Evolutionary conservation across 1,140 invertebrate species (phyloP).

Genomic region (Neodiprion lecontei): DNA sequence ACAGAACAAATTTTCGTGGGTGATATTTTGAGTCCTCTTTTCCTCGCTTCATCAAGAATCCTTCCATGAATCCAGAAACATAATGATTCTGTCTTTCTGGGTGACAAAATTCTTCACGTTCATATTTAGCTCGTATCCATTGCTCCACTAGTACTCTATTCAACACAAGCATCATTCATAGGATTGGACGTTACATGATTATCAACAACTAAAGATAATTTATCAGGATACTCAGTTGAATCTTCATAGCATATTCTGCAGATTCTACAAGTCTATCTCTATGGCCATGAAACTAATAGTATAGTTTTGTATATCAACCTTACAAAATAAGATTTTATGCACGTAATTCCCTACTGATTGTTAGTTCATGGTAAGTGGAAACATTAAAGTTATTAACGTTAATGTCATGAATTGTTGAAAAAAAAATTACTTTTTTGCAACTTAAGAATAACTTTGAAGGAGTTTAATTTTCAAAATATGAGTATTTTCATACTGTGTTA

Average conservation of each 20-base stretch:
- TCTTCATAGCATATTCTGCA: not conserved
- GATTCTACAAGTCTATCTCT: not conserved
- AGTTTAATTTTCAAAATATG: no score
- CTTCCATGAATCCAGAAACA: conserved; percentile 80
- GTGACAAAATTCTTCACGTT: conserved; percentile 86
- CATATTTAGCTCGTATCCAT: conserved; percentile 91
- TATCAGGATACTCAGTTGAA: not conserved
- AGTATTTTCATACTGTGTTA: no score
- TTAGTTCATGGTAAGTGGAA: no score
- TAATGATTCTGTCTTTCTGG: conserved; percentile 77
- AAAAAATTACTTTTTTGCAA: no score
- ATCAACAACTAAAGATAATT: not conserved
- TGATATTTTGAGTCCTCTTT: conserved; percentile 86
- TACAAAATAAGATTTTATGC: no score
- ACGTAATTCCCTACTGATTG: no score
- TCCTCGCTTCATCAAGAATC: conserved; percentile 87
- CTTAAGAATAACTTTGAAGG: no score
- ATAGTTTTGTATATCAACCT: no score
- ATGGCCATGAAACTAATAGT: no score
- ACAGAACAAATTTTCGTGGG: conserved; percentile 83
- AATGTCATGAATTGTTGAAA: no score
- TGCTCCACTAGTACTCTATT: conserved; percentile 85
- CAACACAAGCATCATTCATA: conserved; percentile 41
- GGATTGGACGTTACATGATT: conserved; percentile 20
- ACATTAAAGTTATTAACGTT: no score